Conservation (phyloP, 2,888 invertebrate species). For the Melanchra persicariae region DNA sequence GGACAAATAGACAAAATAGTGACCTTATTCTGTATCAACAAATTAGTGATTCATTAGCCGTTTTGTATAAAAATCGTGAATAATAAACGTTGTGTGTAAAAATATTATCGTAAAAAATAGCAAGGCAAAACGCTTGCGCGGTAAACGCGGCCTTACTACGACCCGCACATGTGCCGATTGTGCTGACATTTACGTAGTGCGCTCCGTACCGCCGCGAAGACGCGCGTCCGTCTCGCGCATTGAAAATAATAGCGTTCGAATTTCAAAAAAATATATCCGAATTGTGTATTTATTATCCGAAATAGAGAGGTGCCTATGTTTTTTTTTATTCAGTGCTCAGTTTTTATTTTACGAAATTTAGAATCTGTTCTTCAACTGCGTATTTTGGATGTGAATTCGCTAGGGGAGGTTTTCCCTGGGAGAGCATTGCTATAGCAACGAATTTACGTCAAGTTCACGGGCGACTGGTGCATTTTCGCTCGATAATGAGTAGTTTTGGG, state of each 20-base stretch:
- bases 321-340: constrained; percentile 63
- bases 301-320: constrained; percentile 73
- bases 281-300: constrained; percentile 69
- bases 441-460: constrained; percentile 87
- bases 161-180: constrained; percentile 89
- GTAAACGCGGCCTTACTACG: constrained; percentile 77
- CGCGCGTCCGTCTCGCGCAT: constrained; percentile 78
- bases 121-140: constrained; percentile 74
- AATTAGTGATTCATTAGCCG: too few relatives aligned
- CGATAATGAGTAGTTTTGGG: constrained; percentile 83
- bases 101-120: constrained; percentile 20
- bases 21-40: too few relatives aligned
- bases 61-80: too few relatives aligned
- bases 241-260: constrained; percentile 72
- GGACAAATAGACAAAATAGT: background rate
- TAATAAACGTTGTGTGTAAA: background rate
- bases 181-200: constrained; percentile 90
- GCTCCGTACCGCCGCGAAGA: constrained; percentile 85
- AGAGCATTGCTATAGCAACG: constrained; percentile 87
- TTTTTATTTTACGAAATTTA: constrained; percentile 63
- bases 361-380: constrained; percentile 61
- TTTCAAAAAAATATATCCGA: constrained; percentile 69
- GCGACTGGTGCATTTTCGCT: constrained; percentile 89
- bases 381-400: constrained; percentile 74
- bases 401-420: constrained; percentile 80